Percentiles rank a stretch among this genome's conserved stretches.
phyloP scores from a whole-genome alignment of 2,113 vertebrate genomes.

The Bothrops jararaca region DNA sequence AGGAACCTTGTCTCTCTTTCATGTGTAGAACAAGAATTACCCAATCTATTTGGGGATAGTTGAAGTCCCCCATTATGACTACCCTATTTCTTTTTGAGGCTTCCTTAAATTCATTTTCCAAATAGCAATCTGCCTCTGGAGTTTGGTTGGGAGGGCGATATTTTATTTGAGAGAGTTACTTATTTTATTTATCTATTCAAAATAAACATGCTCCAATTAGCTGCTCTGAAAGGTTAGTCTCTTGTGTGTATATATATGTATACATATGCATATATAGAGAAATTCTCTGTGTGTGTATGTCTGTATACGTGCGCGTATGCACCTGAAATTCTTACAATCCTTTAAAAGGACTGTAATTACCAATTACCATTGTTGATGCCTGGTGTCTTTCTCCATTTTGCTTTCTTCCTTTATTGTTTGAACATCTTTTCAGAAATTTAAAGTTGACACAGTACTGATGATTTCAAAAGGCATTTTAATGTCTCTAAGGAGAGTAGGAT shows the following conservation, averaged over 20 bases:
- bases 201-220: not conserved
- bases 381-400: not conserved
- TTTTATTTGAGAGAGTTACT: not conserved
- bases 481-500: not conserved
- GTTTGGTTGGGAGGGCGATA: no score
- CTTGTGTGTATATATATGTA: not conserved
- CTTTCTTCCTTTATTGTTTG: slow-evolving; percentile 1
- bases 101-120: no score
- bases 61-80: no score
- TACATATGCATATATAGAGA: no score
- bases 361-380: not conserved
- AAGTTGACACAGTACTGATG: not conserved
- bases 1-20: no score
- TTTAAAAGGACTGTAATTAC: not conserved
- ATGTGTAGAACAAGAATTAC: no score
- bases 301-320: no score
- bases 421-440: not conserved
- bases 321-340: not conserved
- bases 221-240: not conserved
- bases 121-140: no score
- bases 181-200: not conserved
- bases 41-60: no score
- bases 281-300: no score
- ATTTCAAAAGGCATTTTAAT: not conserved
- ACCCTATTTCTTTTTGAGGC: no score